Base-by-base conservation (phyloP, 2,113 vertebrate genomes). In the Clarias magur region DNA sequence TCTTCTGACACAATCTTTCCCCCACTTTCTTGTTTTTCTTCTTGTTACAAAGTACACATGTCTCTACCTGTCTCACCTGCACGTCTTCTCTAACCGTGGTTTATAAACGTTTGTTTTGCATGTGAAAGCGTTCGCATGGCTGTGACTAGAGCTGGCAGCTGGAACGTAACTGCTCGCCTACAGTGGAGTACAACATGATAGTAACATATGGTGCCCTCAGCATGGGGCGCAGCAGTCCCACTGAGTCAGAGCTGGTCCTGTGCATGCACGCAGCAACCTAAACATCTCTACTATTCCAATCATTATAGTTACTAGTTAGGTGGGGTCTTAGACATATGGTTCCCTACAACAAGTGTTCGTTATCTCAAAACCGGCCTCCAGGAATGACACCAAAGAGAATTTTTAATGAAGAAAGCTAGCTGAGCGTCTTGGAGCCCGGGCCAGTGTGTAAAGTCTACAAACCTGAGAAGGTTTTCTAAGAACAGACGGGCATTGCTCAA, bases 381-480 rank as follows among this genome's bases (percentile, higher is more conserved):
- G 42, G 21, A 19, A 19, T 25, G 30, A 81, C 23, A 59, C 17
- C n/a, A 75, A 60, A 60, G 4, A 72, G 6, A 59, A 42, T 38
- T 65, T 73, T 27, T 6, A 30, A 17, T 60, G 34, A 75, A 75
- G 68, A 63, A 53, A 19, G 12, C 57, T 5, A 25, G 9, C 23
- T 48, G 16, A 12, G 5, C 3, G 1, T 78, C 16, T n/a, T n/a
- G 16, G 17, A 78, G 56, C 9, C 21, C 34, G 42, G 19, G 57
- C 60, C 21, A 83, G 27, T 75, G 34, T 19, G 56, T 60, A 63
- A 80, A 12, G 72, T 54, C 19, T 81, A 93, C 96, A 96, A 92
- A 98, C 97, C 95, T 96, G 91, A 98, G 95, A 53, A 98, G 93
- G 91, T 98, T 98, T 92, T 98, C 97, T 87, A 98, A 92, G 93